A percentile compares a stretch with the other conserved stretches of the same genome.
Evolutionary conservation across 2,888 invertebrate species (phyloP).

Genomic region (Thereva unica): DNA sequence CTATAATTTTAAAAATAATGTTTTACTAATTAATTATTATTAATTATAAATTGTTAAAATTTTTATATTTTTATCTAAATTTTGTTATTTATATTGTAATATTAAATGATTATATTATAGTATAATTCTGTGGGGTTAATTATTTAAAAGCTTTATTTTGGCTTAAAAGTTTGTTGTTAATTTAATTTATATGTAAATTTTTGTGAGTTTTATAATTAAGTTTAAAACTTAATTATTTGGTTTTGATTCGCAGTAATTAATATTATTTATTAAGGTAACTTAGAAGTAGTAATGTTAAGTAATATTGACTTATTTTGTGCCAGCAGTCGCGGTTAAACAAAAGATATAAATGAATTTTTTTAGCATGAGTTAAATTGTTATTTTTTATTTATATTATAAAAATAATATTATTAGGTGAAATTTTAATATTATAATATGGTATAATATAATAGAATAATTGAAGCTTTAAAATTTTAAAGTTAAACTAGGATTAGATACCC

Average conservation of each 20-base stretch:
- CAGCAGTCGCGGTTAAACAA: slow-evolving; percentile 74
- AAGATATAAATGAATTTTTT: slow-evolving; percentile 62
- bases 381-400: slow-evolving; percentile 49
- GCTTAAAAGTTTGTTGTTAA: slow-evolving; percentile 59
- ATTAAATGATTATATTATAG: too few relatives aligned
- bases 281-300: slow-evolving; percentile 65
- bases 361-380: slow-evolving; percentile 54
- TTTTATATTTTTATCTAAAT: slow-evolving; percentile 46
- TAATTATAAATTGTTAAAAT: too few relatives aligned
- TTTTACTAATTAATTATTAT: too few relatives aligned
- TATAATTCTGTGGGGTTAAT: too few relatives aligned
- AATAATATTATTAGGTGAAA: slow-evolving; percentile 63
- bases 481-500: slow-evolving; percentile 73
- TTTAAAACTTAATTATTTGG: slow-evolving; percentile 56
- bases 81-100: slow-evolving; percentile 47
- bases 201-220: slow-evolving; percentile 57
- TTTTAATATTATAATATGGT: slow-evolving; percentile 61
- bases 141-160: slow-evolving; percentile 61
- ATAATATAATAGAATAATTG: slow-evolving; percentile 54
- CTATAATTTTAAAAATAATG: too few relatives aligned
- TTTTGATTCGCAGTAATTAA: slow-evolving; percentile 59
- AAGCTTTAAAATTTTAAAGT: slow-evolving; percentile 56
- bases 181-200: slow-evolving; percentile 65
- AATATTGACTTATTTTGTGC: slow-evolving; percentile 69
- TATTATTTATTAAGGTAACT: slow-evolving; percentile 65